A percentile compares a stretch with the other conserved stretches of the same genome.
phyloP scores from a whole-genome alignment of 2,113 vertebrate genomes.

The Cariama cristata region DNA sequence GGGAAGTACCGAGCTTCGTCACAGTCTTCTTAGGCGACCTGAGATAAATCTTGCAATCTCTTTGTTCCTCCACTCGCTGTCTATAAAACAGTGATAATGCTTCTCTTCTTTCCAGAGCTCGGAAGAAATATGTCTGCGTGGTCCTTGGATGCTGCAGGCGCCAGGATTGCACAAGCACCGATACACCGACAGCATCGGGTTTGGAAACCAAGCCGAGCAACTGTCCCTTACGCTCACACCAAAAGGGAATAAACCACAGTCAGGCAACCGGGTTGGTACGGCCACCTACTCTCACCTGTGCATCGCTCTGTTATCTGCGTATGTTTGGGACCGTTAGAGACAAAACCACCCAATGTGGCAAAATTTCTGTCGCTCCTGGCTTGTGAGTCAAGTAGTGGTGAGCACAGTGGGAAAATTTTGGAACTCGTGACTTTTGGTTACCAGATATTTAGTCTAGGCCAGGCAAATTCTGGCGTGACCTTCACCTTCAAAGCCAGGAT shows the following conservation, averaged over 20 bases:
- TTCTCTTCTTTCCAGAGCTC: background rate
- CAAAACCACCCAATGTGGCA: background rate
- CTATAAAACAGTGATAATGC: background rate
- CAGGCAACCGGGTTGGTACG: background rate
- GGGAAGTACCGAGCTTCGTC: background rate
- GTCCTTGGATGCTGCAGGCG: background rate
- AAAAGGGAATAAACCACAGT: background rate
- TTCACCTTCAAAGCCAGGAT: background rate
- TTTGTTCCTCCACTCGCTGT: background rate
- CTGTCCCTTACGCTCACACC: background rate
- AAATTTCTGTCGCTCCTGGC: background rate
- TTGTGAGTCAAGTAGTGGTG: background rate
- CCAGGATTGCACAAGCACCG: background rate
- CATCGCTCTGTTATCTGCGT: background rate
- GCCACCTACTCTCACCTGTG: background rate
- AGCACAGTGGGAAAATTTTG: background rate
- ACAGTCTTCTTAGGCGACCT: background rate
- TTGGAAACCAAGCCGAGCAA: background rate
- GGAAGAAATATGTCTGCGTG: background rate
- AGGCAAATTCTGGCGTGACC: background rate
- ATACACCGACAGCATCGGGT: background rate
- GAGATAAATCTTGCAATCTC: background rate
- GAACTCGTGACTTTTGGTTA: background rate
- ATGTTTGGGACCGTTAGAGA: background rate
- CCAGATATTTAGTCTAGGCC: background rate